phyloP scores from a whole-genome alignment of 2,797 vertebrate species.

The Danio albolineatus region DNA sequence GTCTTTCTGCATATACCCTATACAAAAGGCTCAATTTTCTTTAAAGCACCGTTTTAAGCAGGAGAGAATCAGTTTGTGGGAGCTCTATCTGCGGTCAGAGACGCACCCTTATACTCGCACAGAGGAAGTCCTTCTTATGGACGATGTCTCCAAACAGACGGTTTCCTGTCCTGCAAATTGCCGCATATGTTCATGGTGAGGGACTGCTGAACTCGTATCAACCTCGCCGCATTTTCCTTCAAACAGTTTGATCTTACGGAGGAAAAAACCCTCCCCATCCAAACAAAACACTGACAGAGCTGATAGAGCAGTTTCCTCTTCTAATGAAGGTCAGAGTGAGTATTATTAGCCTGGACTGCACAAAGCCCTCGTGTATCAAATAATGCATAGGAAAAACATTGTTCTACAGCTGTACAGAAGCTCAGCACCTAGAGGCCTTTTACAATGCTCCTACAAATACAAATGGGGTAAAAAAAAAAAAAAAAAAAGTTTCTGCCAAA shows the following conservation, averaged over 20 bases:
- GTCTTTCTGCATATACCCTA: no score
- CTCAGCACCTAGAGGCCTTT: not conserved
- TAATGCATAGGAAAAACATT: conserved; percentile 7
- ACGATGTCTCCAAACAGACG: not conserved
- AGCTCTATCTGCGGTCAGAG: conserved; percentile 59
- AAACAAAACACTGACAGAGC: conserved; percentile 27
- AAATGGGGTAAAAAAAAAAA: not conserved
- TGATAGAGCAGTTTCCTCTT: conserved; percentile 26
- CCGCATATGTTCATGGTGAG: not conserved
- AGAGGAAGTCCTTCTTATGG: conserved; percentile 63
- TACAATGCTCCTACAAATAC: not conserved
- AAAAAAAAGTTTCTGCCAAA: not conserved
- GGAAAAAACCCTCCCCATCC: not conserved
- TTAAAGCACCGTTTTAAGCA: not conserved
- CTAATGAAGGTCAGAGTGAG: conserved; percentile 34
- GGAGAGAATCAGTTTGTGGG: conserved; percentile 45
- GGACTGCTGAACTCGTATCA: conserved; percentile 19
- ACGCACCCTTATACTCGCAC: conserved; percentile 49
- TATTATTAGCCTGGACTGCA: conserved; percentile 2
- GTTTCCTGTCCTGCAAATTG: conserved; percentile 19
- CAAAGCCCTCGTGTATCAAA: conserved; percentile 8
- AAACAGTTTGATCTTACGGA: not conserved
- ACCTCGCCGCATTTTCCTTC: conserved; percentile 24
- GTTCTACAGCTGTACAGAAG: not conserved
- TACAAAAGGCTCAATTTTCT: not conserved